Evolutionary conservation across 53 echinoderm and acorn worm genomes (phyloP).

Genomic region (Luidia sarsii): DNA sequence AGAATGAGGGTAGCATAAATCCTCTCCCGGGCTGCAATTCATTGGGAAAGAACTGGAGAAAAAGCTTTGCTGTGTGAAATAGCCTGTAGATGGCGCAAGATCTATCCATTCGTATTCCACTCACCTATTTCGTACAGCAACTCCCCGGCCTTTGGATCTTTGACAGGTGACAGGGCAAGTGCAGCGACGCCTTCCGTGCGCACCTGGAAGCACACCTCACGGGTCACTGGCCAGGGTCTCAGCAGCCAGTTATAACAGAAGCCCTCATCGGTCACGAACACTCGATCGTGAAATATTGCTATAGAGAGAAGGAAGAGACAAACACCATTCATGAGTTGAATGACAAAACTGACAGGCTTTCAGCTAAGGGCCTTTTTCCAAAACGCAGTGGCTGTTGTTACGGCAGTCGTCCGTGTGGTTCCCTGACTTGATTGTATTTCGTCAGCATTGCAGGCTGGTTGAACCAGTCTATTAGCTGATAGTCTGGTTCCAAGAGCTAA

Average conservation of each 20-base stretch:
- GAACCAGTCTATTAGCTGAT: no score
- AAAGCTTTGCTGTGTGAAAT: neutral
- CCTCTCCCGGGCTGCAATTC: neutral
- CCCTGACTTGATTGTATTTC: no score
- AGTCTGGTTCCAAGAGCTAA: no score
- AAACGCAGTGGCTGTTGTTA: no score
- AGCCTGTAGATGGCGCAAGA: neutral
- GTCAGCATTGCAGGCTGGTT: no score
- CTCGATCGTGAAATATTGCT: constrained; percentile 21
- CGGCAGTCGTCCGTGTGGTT: no score
- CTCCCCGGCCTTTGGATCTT: neutral
- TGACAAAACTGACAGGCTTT: no score
- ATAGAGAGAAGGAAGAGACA: no score
- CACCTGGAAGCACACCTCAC: constrained; percentile 28
- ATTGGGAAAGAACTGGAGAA: neutral
- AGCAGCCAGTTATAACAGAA: constrained; percentile 37
- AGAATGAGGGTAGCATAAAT: no score
- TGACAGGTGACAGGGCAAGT: constrained; percentile 8
- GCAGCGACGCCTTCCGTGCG: constrained; percentile 21
- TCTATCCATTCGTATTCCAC: neutral
- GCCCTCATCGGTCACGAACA: constrained; percentile 8
- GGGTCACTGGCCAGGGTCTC: neutral
- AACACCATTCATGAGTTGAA: no score
- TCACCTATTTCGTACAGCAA: constrained; percentile 30
- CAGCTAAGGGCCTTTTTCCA: no score